Evolutionary conservation across 2,113 vertebrate species (phyloP).

Genomic region (Calonectris borealis): DNA sequence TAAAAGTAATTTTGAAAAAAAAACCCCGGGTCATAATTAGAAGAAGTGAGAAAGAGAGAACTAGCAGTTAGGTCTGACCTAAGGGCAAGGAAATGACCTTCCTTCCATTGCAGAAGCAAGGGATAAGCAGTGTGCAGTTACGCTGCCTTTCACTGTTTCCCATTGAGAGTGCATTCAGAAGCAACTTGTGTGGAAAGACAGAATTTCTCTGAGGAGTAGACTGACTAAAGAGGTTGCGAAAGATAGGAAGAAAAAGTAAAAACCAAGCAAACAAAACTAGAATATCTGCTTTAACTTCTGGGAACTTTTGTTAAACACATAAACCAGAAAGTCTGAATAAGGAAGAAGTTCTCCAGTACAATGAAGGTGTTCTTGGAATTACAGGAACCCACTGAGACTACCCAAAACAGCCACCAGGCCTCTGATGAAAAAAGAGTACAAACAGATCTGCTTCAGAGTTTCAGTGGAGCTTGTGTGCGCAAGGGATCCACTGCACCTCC

Average conservation of each 20-base stretch:
- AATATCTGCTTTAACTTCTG: background rate
- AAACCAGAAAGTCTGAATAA: background rate
- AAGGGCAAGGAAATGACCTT: background rate
- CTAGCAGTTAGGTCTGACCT: background rate
- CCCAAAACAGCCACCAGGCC: background rate
- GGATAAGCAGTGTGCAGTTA: background rate
- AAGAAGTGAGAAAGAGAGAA: background rate
- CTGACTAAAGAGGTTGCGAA: background rate
- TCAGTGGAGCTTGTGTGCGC: background rate
- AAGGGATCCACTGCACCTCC: background rate
- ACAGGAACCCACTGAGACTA: too few relatives aligned
- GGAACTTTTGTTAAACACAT: background rate
- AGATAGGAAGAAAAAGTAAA: background rate
- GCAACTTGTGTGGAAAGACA: background rate
- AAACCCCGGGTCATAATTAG: background rate
- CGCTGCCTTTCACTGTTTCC: background rate
- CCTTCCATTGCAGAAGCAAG: background rate
- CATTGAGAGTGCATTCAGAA: background rate
- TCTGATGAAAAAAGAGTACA: background rate
- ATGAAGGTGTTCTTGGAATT: background rate
- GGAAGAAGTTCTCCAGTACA: background rate
- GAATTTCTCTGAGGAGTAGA: background rate
- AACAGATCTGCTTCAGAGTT: background rate
- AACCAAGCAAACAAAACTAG: background rate
- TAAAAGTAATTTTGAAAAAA: background rate